Evolutionary conservation across 35 echinoderm and acorn worm genomes (phyloP).

Genomic region (Ophiothrix spiculata): DNA sequence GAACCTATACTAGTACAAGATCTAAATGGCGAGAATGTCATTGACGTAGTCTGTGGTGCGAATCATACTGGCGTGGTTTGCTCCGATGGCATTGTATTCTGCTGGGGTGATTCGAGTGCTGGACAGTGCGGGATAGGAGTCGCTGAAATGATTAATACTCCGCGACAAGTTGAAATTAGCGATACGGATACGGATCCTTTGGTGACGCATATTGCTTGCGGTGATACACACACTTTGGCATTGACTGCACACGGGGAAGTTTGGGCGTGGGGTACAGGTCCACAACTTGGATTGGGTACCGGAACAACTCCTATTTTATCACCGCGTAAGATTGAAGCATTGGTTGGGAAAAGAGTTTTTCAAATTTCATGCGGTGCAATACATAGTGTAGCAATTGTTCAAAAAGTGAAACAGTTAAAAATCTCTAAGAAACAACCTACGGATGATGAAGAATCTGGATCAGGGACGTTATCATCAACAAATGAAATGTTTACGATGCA

Average conservation of each 20-base stretch:
- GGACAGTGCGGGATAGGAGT: slow-evolving; percentile 76
- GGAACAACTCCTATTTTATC: slow-evolving; percentile 65
- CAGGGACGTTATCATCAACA: slow-evolving; percentile 46
- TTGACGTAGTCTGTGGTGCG: slow-evolving; percentile 86
- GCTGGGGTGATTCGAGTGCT: slow-evolving; percentile 86
- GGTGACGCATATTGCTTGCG: slow-evolving; percentile 82
- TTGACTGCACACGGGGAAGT: slow-evolving; percentile 79
- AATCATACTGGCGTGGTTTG: slow-evolving; percentile 95
- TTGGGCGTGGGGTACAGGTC: slow-evolving; percentile 91
- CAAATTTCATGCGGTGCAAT: slow-evolving; percentile 70
- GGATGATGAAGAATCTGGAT: slow-evolving; percentile 72
- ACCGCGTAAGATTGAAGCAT: slow-evolving; percentile 70
- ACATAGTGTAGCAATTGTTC: slow-evolving; percentile 72
- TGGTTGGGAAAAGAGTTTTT: slow-evolving; percentile 81
- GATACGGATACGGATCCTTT: slow-evolving; percentile 72
- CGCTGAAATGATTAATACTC: slow-evolving; percentile 65
- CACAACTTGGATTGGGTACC: slow-evolving; percentile 83
- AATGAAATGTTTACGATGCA: slow-evolving; percentile 71
- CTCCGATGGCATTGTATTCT: slow-evolving; percentile 95
- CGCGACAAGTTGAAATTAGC: slow-evolving; percentile 67
- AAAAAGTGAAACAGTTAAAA: slow-evolving; percentile 66
- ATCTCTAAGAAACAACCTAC: slow-evolving; percentile 47
- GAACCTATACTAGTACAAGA: slow-evolving; percentile 83
- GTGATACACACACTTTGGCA: slow-evolving; percentile 83
- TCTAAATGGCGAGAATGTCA: slow-evolving; percentile 92